Percentiles rank a stretch among this genome's conserved stretches.
These are phyloP conservation scores for Gonocerus acuteangulatus DNA, from an alignment of 2,888 invertebrate species.

Conservation along the genomic window DNA sequence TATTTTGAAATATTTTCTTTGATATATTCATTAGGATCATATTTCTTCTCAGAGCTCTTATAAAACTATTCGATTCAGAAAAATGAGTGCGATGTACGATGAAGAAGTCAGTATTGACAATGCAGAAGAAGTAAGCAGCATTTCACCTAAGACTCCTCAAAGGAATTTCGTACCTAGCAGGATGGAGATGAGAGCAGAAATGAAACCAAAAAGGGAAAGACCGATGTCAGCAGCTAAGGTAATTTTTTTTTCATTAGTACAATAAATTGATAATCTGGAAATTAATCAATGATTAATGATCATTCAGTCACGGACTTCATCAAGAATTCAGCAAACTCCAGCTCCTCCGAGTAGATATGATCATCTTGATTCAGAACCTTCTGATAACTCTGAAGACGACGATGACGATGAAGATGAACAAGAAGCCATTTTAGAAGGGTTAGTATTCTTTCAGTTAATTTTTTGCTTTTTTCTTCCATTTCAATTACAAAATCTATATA, in stretches of 20 bases:
- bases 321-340: slow-evolving; percentile 10
- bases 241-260: not conserved
- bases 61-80: too few relatives aligned
- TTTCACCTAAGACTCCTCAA: slow-evolving; percentile 41
- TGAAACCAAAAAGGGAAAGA: slow-evolving; percentile 29
- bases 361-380: slow-evolving; percentile 33
- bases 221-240: slow-evolving; percentile 28
- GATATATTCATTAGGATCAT: too few relatives aligned
- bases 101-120: slow-evolving; percentile 53
- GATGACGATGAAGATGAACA: slow-evolving; percentile 42
- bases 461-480: slow-evolving; percentile 28
- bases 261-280: not conserved
- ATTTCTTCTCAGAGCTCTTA: too few relatives aligned
- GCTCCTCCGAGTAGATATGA: slow-evolving; percentile 13
- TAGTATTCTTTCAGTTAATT: not conserved
- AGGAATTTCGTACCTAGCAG: slow-evolving; percentile 32
- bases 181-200: slow-evolving; percentile 32
- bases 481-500: not conserved
- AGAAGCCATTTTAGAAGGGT: slow-evolving; percentile 39
- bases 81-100: slow-evolving; percentile 47
- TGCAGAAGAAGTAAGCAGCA: slow-evolving; percentile 54
- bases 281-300: not conserved
- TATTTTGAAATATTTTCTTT: too few relatives aligned
- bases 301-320: slow-evolving; percentile 2
- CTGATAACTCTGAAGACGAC: slow-evolving; percentile 39